Evolutionary conservation across 2,113 vertebrate species (phyloP).

Genomic region (Miniopterus natalensis): DNA sequence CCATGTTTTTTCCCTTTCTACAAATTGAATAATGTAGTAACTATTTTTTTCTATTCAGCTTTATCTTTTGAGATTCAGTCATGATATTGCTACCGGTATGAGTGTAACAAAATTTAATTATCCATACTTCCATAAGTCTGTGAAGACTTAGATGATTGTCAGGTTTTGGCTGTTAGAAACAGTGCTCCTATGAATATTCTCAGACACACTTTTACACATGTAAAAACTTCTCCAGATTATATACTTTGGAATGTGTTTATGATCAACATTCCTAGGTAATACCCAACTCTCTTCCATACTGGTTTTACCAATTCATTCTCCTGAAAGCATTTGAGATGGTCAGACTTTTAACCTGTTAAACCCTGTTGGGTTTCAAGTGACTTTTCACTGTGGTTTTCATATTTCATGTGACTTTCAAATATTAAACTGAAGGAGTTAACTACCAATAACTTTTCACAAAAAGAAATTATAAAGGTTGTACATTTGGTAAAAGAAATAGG

Average conservation of each 20-base stretch:
- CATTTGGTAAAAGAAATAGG: neutral
- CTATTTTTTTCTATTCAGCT: neutral
- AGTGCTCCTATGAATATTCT: neutral
- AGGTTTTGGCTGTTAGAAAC: neutral
- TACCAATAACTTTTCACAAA: neutral
- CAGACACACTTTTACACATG: neutral
- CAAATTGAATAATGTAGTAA: neutral
- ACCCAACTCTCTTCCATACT: neutral
- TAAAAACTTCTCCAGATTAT: neutral
- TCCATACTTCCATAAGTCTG: neutral
- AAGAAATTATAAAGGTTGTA: neutral
- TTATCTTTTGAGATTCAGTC: neutral
- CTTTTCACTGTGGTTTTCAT: neutral
- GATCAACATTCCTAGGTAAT: neutral
- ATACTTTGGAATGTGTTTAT: neutral
- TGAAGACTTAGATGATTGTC: neutral
- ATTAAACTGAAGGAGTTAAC: neutral
- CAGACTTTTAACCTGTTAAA: neutral
- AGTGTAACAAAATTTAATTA: neutral
- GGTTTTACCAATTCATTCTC: neutral
- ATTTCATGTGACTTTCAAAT: neutral
- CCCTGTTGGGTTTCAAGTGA: neutral
- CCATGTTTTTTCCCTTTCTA: constrained; percentile 10
- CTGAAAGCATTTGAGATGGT: neutral
- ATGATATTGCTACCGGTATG: neutral